These are phyloP conservation scores for Clarias pachynema DNA, from an alignment of 2,797 vertebrate species.

Conservation along the genomic window DNA sequence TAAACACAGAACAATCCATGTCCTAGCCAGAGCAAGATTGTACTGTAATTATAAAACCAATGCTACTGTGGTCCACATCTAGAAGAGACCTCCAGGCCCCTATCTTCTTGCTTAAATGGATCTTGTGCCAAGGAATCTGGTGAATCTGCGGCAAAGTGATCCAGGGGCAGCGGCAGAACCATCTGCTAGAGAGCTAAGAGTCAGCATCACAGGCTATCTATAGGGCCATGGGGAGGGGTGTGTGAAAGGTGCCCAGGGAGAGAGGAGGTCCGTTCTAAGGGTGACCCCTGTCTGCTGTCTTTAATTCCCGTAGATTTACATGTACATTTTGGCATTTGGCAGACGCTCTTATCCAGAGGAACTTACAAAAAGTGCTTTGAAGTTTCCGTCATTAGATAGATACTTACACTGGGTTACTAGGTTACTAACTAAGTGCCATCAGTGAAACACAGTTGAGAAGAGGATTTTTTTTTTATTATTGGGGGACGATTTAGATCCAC, in stretches of 20 bases:
- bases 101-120: constrained; percentile 45
- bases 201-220: constrained; percentile 81
- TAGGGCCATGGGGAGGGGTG: constrained; percentile 70
- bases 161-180: constrained; percentile 72
- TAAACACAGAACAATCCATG: constrained; percentile 8
- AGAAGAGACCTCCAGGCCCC: constrained; percentile 28
- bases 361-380: too few relatives aligned
- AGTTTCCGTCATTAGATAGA: too few relatives aligned
- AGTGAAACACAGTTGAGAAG: too few relatives aligned
- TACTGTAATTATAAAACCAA: not conserved
- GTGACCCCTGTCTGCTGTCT: constrained; percentile 60
- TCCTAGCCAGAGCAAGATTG: not conserved
- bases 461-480: too few relatives aligned
- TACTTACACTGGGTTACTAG: too few relatives aligned
- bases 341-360: too few relatives aligned
- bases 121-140: constrained; percentile 71
- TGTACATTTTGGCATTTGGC: too few relatives aligned
- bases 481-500: not conserved
- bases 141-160: constrained; percentile 77
- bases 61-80: constrained; percentile 25
- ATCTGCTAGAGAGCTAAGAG: constrained; percentile 81
- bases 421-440: too few relatives aligned
- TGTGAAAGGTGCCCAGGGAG: constrained; percentile 58
- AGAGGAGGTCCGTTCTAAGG: constrained; percentile 63
- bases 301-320: constrained; percentile 21